A percentile compares a stretch with the other conserved stretches of the same genome.
phyloP scores from a whole-genome alignment of 2,888 invertebrate species.

The Ormyrus rosae region DNA sequence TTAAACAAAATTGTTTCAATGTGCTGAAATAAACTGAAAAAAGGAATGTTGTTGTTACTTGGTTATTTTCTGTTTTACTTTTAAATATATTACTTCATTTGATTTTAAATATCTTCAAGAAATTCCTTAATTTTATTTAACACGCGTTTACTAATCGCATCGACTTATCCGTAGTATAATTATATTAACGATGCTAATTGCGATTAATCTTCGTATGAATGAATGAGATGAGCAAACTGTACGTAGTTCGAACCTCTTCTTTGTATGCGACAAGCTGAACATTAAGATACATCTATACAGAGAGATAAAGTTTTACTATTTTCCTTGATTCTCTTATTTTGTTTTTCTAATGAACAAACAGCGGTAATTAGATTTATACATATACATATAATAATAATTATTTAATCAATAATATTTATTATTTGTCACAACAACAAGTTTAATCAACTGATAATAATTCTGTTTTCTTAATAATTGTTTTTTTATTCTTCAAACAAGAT shows the following conservation, averaged over 20 bases:
- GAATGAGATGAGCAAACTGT: slow-evolving; percentile 33
- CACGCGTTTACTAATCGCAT: slow-evolving; percentile 36
- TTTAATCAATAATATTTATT: slow-evolving; percentile 67
- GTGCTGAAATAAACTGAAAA: slow-evolving; percentile 45
- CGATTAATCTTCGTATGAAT: slow-evolving; percentile 33
- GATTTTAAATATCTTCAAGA: slow-evolving; percentile 25
- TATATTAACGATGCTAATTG: slow-evolving; percentile 39
- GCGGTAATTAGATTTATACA: slow-evolving; percentile 71
- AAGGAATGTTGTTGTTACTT: background rate
- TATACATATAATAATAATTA: slow-evolving; percentile 66
- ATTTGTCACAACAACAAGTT: slow-evolving; percentile 72
- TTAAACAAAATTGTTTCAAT: slow-evolving; percentile 62
- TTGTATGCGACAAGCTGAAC: slow-evolving; percentile 63
- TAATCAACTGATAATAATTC: slow-evolving; percentile 66
- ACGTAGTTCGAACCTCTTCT: slow-evolving; percentile 32
- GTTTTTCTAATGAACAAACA: slow-evolving; percentile 72
- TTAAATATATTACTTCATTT: slow-evolving; percentile 16
- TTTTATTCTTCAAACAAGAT: slow-evolving; percentile 3
- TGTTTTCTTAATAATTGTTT: slow-evolving; percentile 43
- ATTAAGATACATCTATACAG: slow-evolving; percentile 72
- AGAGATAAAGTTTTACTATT: slow-evolving; percentile 66
- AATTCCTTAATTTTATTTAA: background rate
- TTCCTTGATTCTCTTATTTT: slow-evolving; percentile 59
- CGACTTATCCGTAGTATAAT: slow-evolving; percentile 21
- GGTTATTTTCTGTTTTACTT: background rate